Evolutionary conservation across 2,888 invertebrate species (phyloP).

Genomic region (Stenolophus ochropezus): DNA sequence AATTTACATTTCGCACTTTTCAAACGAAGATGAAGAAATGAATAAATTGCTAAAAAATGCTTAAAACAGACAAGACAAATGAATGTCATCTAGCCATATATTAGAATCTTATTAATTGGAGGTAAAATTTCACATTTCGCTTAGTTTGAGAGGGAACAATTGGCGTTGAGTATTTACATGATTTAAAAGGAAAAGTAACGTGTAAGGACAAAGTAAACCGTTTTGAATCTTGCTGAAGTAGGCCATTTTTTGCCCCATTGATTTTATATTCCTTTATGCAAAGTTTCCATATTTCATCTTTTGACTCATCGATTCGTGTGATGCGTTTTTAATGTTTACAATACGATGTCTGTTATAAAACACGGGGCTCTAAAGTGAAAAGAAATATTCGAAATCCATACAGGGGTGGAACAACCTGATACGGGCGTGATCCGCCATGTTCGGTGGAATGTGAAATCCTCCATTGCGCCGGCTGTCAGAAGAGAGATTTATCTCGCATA

Average conservation of each 20-base stretch:
- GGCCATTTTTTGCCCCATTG: background rate
- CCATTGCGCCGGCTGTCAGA: constrained; percentile 45
- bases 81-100: no score
- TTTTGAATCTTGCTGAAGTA: background rate
- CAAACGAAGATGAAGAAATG: no score
- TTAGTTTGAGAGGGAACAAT: no score
- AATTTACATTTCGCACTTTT: no score
- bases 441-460: constrained; percentile 57
- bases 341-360: background rate
- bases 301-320: background rate
- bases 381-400: background rate
- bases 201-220: background rate
- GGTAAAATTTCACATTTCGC: no score
- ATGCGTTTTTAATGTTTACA: background rate
- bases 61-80: no score
- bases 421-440: constrained; percentile 41
- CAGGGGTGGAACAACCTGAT: constrained; percentile 36
- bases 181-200: no score
- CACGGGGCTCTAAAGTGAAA: background rate
- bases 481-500: constrained; percentile 41
- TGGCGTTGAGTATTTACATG: no score
- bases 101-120: no score
- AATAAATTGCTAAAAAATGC: no score
- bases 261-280: background rate
- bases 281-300: background rate